Evolutionary conservation across 1,140 invertebrate genomes (phyloP).

Genomic region (Sipha flava): DNA sequence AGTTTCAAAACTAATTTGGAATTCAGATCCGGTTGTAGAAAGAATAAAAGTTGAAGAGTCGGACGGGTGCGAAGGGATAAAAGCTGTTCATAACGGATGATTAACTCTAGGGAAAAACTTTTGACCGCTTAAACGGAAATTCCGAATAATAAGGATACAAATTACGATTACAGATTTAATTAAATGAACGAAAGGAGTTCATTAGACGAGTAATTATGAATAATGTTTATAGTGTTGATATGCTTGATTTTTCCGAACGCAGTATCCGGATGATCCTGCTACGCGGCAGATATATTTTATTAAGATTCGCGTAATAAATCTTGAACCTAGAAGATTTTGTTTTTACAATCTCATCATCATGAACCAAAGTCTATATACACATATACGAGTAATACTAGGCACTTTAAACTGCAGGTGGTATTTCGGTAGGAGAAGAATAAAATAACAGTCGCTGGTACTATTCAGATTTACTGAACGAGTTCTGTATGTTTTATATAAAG

Average conservation of each 20-base stretch:
- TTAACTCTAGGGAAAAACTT: constrained; percentile 1
- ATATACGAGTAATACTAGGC: no score
- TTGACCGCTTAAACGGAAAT: constrained; percentile 26
- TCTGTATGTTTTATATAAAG: no score
- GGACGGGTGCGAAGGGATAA: not conserved
- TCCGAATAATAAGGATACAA: constrained; percentile 22
- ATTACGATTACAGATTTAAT: constrained; percentile 9
- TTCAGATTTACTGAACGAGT: no score
- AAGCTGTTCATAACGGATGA: constrained; percentile 11
- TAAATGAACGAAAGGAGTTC: not conserved
- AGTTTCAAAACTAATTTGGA: constrained; percentile 24
- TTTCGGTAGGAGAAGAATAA: no score
- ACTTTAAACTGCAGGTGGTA: no score
- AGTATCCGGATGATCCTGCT: no score
- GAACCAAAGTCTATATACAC: no score
- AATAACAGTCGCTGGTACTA: no score
- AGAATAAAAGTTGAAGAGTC: constrained; percentile 2
- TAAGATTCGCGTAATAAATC: no score
- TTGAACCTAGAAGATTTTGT: no score
- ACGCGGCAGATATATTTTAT: no score
- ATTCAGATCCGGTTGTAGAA: constrained; percentile 27
- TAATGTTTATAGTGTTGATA: not conserved
- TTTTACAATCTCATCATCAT: no score
- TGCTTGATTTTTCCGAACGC: not conserved
- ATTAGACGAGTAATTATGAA: not conserved